Evolutionary conservation across 1,140 invertebrate genomes (phyloP).

Genomic region (Temnothorax longispinosus): DNA sequence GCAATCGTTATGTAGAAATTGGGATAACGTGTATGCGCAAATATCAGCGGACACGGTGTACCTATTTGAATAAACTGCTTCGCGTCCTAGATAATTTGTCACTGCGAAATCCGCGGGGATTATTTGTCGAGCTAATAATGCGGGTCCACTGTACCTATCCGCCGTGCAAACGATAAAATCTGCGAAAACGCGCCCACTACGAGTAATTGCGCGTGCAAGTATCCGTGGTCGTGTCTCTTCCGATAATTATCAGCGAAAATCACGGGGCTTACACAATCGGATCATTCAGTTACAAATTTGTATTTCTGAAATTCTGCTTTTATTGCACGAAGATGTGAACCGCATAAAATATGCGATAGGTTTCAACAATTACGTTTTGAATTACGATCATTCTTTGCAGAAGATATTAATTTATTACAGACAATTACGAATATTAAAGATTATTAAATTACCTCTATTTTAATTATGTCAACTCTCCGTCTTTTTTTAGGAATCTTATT

Average conservation of each 20-base stretch:
- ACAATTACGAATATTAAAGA: not conserved
- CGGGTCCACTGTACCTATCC: constrained; percentile 72
- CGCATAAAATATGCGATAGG: not conserved
- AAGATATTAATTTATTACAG: not conserved
- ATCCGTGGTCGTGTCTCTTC: constrained; percentile 56
- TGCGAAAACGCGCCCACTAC: constrained; percentile 71
- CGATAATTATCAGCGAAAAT: constrained; percentile 68
- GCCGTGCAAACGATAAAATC: constrained; percentile 76
- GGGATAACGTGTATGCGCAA: constrained; percentile 69
- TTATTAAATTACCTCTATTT: not conserved
- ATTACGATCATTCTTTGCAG: not conserved
- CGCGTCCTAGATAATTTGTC: constrained; percentile 81
- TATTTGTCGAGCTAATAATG: constrained; percentile 84
- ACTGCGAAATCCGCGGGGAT: constrained; percentile 81
- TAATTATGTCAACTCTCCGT: not conserved
- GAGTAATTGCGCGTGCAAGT: constrained; percentile 76
- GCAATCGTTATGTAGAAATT: constrained; percentile 65
- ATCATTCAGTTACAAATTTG: not conserved
- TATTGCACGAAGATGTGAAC: not conserved
- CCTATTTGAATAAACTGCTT: constrained; percentile 80
- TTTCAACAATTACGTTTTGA: not conserved
- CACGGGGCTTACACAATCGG: constrained; percentile 29
- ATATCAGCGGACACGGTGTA: constrained; percentile 70
- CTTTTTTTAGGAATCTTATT: not conserved
- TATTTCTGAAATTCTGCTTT: not conserved